Percentiles rank a stretch among this genome's conserved stretches.
Conservation (phyloP, 1,140 invertebrate genomes). For the Drosophila varians region DNA sequence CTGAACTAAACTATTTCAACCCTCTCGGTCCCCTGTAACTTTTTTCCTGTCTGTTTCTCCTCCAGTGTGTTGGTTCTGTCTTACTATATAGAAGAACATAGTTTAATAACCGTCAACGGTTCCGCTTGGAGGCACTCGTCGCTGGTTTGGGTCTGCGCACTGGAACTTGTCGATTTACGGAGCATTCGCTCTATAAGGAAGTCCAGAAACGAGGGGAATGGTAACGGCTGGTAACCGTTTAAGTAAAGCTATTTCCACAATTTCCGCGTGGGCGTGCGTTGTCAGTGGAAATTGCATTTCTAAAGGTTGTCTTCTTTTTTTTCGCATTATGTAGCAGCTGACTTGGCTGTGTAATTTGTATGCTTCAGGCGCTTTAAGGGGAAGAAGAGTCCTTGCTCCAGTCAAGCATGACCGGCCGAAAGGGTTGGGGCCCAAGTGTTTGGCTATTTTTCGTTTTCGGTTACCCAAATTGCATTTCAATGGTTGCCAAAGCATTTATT, state of each 20-base stretch:
- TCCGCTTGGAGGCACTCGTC: conserved; percentile 59
- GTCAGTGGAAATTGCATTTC: conserved; percentile 44
- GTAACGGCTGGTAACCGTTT: conserved; percentile 20
- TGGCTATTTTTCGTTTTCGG: conserved; percentile 47
- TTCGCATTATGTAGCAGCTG: background rate
- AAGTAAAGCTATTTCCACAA: conserved; percentile 52
- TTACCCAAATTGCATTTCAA: conserved; percentile 50
- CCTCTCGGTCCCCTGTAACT: background rate
- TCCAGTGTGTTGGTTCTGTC: conserved; percentile 23
- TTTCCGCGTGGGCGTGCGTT: conserved; percentile 39
- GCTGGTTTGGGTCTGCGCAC: conserved; percentile 17
- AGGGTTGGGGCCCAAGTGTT: conserved; percentile 6
- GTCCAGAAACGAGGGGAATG: conserved; percentile 3
- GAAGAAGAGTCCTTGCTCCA: conserved; percentile 22
- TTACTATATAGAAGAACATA: conserved; percentile 39
- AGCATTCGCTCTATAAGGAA: conserved; percentile 12
- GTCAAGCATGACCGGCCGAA: conserved; percentile 38
- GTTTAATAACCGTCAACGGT: conserved; percentile 76
- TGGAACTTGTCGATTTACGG: conserved; percentile 28
- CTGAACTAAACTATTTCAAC: conserved; percentile 48
- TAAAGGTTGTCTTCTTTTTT: conserved; percentile 12
- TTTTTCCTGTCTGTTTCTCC: conserved; percentile 3
- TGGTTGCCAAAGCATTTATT: conserved; percentile 26
- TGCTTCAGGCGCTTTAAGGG: background rate
- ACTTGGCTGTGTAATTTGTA: conserved; percentile 3